Evolutionary conservation across 1,140 invertebrate species (phyloP).

Genomic region (Eubasilissa regina): DNA sequence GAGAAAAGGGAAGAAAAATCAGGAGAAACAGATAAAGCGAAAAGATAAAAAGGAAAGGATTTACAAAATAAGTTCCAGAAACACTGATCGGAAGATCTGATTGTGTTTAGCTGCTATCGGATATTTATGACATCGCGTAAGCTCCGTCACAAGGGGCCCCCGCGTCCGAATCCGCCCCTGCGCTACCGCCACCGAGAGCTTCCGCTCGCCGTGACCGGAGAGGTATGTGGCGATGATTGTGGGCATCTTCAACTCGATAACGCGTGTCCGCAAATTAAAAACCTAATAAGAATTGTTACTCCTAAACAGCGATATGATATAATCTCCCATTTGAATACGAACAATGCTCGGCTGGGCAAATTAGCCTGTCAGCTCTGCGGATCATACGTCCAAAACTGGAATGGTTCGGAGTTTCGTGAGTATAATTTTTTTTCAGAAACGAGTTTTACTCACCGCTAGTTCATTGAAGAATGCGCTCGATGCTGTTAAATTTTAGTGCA

Average conservation of each 20-base stretch:
- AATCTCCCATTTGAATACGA: conserved; percentile 46
- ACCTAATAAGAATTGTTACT: conserved; percentile 30
- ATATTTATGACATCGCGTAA: no score
- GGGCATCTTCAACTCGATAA: not conserved
- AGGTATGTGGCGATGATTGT: not conserved
- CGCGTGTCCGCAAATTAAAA: not conserved
- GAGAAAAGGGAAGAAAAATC: no score
- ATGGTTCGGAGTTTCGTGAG: not conserved
- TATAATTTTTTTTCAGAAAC: not conserved
- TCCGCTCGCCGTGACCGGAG: no score
- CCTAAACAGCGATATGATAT: conserved; percentile 42
- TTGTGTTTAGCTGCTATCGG: no score
- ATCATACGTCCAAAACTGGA: conserved; percentile 28
- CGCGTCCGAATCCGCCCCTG: no score
- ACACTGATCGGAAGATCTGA: no score
- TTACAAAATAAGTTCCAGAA: no score
- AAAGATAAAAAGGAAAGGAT: no score
- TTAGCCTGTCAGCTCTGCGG: conserved; percentile 21
- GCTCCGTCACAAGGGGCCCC: no score
- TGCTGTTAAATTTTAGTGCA: conserved; percentile 18
- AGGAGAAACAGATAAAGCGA: no score
- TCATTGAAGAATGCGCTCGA: conserved; percentile 12
- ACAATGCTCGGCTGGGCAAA: conserved; percentile 33
- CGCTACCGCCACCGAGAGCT: no score
- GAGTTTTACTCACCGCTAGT: conserved; percentile 3